phyloP scores from a whole-genome alignment of 37 sponge, comb jelly and placozoan species.

The Crambe crambe region DNA sequence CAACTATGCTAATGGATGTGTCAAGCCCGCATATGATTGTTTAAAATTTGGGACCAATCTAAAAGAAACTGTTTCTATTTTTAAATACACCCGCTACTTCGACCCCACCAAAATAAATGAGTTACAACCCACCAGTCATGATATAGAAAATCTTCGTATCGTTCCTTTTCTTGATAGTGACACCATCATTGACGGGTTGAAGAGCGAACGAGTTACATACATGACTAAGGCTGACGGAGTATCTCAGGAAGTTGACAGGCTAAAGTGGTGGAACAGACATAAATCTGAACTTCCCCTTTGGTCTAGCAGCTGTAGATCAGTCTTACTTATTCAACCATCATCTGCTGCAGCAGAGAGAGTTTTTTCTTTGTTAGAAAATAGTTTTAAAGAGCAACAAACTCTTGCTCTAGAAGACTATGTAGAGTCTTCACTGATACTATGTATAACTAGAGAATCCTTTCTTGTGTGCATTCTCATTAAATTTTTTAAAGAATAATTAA shows the following conservation, averaged over 20 bases:
- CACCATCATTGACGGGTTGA: neutral
- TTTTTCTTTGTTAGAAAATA: neutral
- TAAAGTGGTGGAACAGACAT: neutral
- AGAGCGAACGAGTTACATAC: neutral
- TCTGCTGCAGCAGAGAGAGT: slow-evolving; percentile 9
- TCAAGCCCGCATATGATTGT: neutral
- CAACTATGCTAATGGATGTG: neutral
- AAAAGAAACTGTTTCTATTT: neutral
- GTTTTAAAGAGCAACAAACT: neutral
- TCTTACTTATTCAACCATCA: neutral
- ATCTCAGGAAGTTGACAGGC: neutral
- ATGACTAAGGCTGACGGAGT: slow-evolving; percentile 1
- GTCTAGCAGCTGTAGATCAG: neutral
- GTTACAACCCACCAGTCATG: neutral
- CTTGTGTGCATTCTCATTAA: too few relatives aligned
- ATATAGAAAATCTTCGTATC: slow-evolving; percentile 1
- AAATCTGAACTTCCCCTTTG: neutral
- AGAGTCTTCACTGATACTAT: neutral
- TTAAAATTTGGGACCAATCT: neutral
- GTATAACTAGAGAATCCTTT: too few relatives aligned
- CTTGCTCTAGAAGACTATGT: neutral
- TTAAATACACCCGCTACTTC: slow-evolving; percentile 2
- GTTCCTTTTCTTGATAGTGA: neutral
- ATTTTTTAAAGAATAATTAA: too few relatives aligned
- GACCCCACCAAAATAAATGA: slow-evolving; percentile 1